phyloP scores from a whole-genome alignment of 2,113 vertebrate species.

The Verasper variegatus region DNA sequence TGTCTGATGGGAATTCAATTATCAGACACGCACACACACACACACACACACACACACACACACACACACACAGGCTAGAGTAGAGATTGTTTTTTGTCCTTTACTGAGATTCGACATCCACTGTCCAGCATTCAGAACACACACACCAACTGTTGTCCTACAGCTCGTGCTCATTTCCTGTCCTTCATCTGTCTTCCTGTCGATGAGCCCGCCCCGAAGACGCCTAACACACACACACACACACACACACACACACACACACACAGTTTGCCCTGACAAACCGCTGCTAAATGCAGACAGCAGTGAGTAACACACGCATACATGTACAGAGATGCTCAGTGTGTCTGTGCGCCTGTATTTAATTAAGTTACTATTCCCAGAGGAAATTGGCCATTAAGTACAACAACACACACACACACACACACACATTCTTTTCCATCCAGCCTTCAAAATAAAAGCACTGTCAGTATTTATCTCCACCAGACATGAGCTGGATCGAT shows the following conservation, averaged over 20 bases:
- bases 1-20: slow-evolving; percentile 62
- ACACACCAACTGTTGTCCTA: slow-evolving; percentile 67
- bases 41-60: slow-evolving; percentile 9
- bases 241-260: too few relatives aligned
- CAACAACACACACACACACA: slow-evolving; percentile 29
- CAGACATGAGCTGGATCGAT: neutral
- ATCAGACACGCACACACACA: slow-evolving; percentile 17
- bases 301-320: neutral
- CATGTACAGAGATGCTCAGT: slow-evolving; percentile 37
- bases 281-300: neutral
- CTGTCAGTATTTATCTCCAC: neutral
- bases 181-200: slow-evolving; percentile 66
- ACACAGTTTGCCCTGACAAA: neutral
- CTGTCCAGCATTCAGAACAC: neutral
- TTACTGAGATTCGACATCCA: slow-evolving; percentile 22
- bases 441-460: slow-evolving; percentile 42
- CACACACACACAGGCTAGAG: neutral
- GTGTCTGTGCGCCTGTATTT: slow-evolving; percentile 56
- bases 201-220: slow-evolving; percentile 29
- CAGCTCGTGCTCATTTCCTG: slow-evolving; percentile 70
- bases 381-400: slow-evolving; percentile 55
- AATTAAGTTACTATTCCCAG: slow-evolving; percentile 65
- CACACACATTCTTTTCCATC: neutral
- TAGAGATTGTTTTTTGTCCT: slow-evolving; percentile 69
- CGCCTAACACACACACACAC: neutral